Evolutionary conservation across 2,113 vertebrate species (phyloP), one percentile per base, ranked within the genome.

Genomic region (Panthera uncia): DNA sequence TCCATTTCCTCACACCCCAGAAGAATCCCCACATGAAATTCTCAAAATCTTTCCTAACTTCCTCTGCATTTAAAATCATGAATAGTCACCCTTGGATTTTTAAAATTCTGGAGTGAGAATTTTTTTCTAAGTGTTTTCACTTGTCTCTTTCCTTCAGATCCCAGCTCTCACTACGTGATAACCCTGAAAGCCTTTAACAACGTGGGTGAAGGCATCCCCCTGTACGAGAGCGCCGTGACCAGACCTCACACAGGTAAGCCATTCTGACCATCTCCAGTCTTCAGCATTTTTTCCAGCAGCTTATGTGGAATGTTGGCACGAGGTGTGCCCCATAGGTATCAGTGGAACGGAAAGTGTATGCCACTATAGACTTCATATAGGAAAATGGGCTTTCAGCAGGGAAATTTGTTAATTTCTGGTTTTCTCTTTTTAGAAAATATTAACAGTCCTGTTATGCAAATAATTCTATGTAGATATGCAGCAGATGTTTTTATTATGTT

Each of bases 141-240:
- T 86, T 82, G 19, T 82, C 36, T 97, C 21, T 96, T 89, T 94
- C n/a, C 16, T 94, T 82, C 98, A 99, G 99, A 99, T 96, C 99
- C 99, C 87, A 99, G 99, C 97, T 99, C 99, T 14, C 99, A 99
- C 98, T 99, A 99, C 0, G 99, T 99, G 94, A 99, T 99, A 97
- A 99, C 99, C 25, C 98, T 99, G 98, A 99, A 99, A 97, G 99
- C 99, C 0, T 99, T 98, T 92, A 99, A 99, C 98, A 99, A 99
- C 0, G 99, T 99, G 65, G 99, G 99, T 0, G 99, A 99, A 98
- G 99, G 99, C 63, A 99, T 99, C 76, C 99, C 99, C 0, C 99
- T 99, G 89, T 99, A 99, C 0, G 99, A 99, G 99, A 99, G 99
- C 12, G 99, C 99, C 0, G 98, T 99, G 98, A 99, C 99, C 95